Percentiles rank a stretch among this genome's conserved stretches.
Evolutionary conservation across 1,140 invertebrate genomes (phyloP).

Genomic region (Drosophila biarmipes): DNA sequence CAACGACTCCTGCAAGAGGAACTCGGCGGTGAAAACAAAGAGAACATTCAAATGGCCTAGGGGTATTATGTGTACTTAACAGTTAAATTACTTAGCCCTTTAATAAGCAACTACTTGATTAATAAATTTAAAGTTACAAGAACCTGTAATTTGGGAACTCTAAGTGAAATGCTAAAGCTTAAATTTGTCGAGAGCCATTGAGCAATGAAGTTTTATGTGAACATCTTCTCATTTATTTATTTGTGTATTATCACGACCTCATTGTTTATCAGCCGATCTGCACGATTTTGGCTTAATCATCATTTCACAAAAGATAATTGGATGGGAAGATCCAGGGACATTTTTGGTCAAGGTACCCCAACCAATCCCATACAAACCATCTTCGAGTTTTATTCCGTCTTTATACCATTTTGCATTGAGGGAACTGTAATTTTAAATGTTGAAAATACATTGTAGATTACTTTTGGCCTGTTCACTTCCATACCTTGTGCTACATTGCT

Average conservation of each 20-base stretch:
- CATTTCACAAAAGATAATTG: conserved; percentile 14
- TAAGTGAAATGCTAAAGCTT: too few relatives aligned
- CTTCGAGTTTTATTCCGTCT: neutral
- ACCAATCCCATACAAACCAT: neutral
- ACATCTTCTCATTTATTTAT: neutral
- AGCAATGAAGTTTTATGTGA: too few relatives aligned
- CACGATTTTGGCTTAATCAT: conserved; percentile 5
- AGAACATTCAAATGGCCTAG: conserved; percentile 42
- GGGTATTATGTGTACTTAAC: neutral
- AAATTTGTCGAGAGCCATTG: too few relatives aligned
- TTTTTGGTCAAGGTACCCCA: neutral
- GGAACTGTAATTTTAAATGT: neutral
- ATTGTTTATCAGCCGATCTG: too few relatives aligned
- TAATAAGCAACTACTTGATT: neutral
- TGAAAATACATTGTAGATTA: neutral
- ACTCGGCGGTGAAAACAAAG: conserved; percentile 58
- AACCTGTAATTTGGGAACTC: too few relatives aligned
- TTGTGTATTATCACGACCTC: too few relatives aligned
- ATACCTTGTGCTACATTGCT: conserved; percentile 48
- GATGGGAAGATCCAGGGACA: too few relatives aligned
- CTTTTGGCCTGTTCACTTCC: neutral
- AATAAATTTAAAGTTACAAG: conserved; percentile 24
- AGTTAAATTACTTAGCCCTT: neutral
- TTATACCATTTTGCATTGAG: conserved; percentile 19
- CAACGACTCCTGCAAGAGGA: conserved; percentile 55